These are phyloP conservation scores for Paratilapia polleni DNA, from an alignment of 2,113 vertebrate species.

Conservation along the genomic window DNA sequence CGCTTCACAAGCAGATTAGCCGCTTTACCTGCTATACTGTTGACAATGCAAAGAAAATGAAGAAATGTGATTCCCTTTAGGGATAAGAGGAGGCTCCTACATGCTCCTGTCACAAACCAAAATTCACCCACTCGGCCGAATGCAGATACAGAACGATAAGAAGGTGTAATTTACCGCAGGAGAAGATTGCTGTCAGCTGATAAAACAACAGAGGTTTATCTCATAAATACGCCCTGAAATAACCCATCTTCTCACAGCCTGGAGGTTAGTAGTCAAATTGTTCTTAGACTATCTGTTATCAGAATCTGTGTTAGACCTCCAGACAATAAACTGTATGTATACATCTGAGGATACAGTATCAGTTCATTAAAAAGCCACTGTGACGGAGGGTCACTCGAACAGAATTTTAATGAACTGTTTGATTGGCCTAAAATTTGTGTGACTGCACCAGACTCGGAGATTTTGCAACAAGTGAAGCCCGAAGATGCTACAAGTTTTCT, in stretches of 20 bases:
- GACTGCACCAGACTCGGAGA: background rate
- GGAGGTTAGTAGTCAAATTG: conserved; percentile 43
- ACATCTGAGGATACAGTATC: background rate
- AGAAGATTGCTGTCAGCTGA: conserved; percentile 40
- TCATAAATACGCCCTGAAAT: conserved; percentile 42
- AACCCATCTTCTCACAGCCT: conserved; percentile 1
- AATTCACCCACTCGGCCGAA: conserved; percentile 11
- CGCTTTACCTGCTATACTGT: background rate
- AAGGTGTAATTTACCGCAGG: conserved; percentile 37
- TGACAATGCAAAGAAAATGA: background rate
- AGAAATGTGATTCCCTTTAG: background rate
- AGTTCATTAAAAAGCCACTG: background rate
- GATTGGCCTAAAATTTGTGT: background rate
- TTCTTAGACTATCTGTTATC: conserved; percentile 33
- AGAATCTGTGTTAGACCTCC: conserved; percentile 21
- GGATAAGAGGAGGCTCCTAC: background rate
- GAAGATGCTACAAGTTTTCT: background rate
- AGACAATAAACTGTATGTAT: background rate
- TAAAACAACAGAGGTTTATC: conserved; percentile 71
- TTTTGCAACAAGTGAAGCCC: background rate
- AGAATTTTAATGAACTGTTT: background rate
- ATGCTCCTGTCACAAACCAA: background rate
- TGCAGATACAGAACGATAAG: conserved; percentile 37
- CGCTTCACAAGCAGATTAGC: background rate
- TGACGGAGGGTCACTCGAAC: background rate